Evolutionary conservation across 2,113 vertebrate species (phyloP).

Genomic region (Emydocephalus ijimae): DNA sequence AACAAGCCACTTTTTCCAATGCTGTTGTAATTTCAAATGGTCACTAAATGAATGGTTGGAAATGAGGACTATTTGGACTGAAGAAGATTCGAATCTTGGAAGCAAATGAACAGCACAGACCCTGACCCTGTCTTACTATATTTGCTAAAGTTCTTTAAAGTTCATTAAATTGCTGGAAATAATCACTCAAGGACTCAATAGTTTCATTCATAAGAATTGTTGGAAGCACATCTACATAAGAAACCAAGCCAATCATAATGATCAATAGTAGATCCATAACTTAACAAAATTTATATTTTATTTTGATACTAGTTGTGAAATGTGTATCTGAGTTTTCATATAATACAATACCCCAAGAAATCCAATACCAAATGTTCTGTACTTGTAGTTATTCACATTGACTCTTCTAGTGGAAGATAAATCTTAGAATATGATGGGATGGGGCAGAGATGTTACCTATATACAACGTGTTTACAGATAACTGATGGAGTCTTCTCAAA

Average conservation of each 20-base stretch:
- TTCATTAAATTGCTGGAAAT: neutral
- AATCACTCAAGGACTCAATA: neutral
- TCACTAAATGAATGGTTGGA: neutral
- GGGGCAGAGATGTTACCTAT: neutral
- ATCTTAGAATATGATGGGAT: neutral
- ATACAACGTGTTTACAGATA: neutral
- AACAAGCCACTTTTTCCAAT: neutral
- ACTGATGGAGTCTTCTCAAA: neutral
- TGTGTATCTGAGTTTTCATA: neutral
- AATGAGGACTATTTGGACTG: neutral
- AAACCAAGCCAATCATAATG: neutral
- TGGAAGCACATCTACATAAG: neutral
- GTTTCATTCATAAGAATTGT: neutral
- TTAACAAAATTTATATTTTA: neutral
- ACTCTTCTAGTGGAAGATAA: neutral
- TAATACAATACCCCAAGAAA: neutral
- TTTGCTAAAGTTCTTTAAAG: neutral
- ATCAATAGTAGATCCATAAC: neutral
- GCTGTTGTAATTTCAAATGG: neutral
- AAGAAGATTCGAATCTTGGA: neutral
- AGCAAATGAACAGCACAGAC: neutral
- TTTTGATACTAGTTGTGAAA: neutral
- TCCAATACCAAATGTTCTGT: neutral
- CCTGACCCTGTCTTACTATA: neutral
- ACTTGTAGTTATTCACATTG: neutral